A percentile compares a stretch with the other conserved stretches of the same genome.
These are phyloP conservation scores for Ctenicera cuprea DNA, from an alignment of 2,888 invertebrate genomes.

Conservation along the genomic window DNA sequence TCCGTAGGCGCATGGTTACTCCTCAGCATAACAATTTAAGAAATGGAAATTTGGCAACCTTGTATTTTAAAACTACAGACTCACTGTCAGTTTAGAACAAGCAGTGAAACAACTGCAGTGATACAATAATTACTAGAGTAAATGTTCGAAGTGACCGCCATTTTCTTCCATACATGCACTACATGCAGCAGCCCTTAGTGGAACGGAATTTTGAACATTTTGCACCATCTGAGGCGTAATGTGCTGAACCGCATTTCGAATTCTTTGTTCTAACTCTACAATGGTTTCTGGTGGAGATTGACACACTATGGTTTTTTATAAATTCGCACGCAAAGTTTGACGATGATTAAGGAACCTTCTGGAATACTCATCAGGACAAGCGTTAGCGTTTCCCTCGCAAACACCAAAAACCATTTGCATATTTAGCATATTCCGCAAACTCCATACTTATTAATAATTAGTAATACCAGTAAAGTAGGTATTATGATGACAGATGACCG, in stretches of 20 bases:
- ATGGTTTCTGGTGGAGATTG: constrained; percentile 5
- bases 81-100: no score
- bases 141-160: constrained; percentile 13
- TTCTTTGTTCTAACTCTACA: constrained; percentile 17
- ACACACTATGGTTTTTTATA: background rate
- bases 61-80: background rate
- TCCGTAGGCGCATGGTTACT: no score
- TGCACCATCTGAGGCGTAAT: constrained; percentile 7
- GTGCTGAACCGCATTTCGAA: constrained; percentile 12
- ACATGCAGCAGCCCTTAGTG: constrained; percentile 15
- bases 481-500: background rate
- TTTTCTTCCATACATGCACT: constrained; percentile 10
- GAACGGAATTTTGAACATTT: constrained; percentile 24
- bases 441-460: constrained; percentile 17
- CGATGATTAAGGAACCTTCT: constrained; percentile 11
- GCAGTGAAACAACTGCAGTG: no score
- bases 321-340: constrained; percentile 17
- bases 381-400: constrained; percentile 10
- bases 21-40: no score
- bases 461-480: constrained; percentile 7
- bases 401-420: constrained; percentile 22
- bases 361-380: constrained; percentile 18
- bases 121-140: background rate
- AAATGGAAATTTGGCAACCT: constrained; percentile 9
- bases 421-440: constrained; percentile 16